Conservation (phyloP, 1,140 invertebrate genomes). For the Orchestia grillus region DNA sequence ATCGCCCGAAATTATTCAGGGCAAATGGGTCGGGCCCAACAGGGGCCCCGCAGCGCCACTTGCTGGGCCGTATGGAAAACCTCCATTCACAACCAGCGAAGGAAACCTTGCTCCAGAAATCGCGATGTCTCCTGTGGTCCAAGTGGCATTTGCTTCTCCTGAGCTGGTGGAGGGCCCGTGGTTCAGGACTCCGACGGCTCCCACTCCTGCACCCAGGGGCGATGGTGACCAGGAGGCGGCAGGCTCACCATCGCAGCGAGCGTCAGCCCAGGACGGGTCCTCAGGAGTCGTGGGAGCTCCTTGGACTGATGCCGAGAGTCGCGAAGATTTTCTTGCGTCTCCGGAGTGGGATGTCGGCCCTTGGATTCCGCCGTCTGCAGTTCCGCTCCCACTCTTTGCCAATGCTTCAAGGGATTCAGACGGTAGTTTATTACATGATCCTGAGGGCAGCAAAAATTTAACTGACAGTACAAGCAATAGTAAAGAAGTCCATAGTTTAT, state of each 20-base stretch:
- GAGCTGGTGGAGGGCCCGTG: slow-evolving; percentile 33
- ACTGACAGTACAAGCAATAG: neutral
- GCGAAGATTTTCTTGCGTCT: neutral
- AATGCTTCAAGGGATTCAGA: neutral
- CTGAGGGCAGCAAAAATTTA: neutral
- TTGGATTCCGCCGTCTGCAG: neutral
- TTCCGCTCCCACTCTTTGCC: neutral
- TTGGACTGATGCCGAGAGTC: neutral
- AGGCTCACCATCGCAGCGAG: neutral
- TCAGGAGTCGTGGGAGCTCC: slow-evolving; percentile 4
- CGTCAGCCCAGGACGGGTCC: neutral
- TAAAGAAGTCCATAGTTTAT: neutral
- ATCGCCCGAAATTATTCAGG: neutral
- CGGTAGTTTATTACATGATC: neutral
- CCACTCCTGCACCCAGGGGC: neutral
- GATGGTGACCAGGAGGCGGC: neutral
- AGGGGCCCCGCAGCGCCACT: neutral
- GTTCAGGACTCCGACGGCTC: neutral
- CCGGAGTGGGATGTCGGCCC: neutral
- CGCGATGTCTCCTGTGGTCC: neutral
- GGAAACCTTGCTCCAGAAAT: neutral
- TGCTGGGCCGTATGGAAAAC: neutral
- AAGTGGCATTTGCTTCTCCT: slow-evolving; percentile 17
- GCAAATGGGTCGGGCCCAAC: slow-evolving; percentile 35
- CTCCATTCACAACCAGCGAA: neutral